Evolutionary conservation across 2,888 invertebrate genomes (phyloP).

Genomic region (Amphipoea oculea): DNA sequence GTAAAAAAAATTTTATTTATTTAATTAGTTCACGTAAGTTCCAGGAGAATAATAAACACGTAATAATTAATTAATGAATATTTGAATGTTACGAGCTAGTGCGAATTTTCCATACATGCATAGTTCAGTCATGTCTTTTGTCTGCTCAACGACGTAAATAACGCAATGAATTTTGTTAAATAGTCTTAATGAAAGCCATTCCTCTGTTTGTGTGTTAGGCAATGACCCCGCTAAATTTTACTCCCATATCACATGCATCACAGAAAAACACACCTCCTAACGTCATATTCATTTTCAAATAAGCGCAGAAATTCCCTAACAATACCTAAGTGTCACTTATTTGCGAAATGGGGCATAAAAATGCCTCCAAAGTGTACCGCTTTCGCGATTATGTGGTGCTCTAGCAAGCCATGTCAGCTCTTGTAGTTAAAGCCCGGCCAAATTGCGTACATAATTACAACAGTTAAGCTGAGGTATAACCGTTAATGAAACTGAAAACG

Average conservation of each 20-base stretch:
- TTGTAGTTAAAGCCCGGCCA: constrained; percentile 79
- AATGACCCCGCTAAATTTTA: too few species aligned
- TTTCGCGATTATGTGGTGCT: constrained; percentile 56
- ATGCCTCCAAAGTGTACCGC: constrained; percentile 41
- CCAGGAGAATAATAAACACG: too few species aligned
- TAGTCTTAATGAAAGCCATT: neutral
- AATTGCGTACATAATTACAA: constrained; percentile 87
- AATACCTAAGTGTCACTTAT: constrained; percentile 45
- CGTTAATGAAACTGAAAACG: constrained; percentile 89
- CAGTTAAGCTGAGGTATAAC: constrained; percentile 86
- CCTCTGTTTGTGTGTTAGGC: neutral
- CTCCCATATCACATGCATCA: neutral
- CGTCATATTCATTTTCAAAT: constrained; percentile 39
- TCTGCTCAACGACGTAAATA: neutral
- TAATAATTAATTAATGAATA: neutral
- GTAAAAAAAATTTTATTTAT: too few species aligned
- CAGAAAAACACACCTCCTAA: neutral
- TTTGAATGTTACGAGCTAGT: neutral
- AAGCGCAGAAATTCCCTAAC: constrained; percentile 15
- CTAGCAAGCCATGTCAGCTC: constrained; percentile 68
- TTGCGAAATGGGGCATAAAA: constrained; percentile 50
- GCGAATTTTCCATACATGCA: neutral
- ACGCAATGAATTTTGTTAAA: neutral
- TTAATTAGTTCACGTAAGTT: too few species aligned
- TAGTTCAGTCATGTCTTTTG: neutral